These are phyloP conservation scores for Gymnoscopelus microlampas DNA, from an alignment of 2,797 vertebrate species.

Conservation along the genomic window DNA sequence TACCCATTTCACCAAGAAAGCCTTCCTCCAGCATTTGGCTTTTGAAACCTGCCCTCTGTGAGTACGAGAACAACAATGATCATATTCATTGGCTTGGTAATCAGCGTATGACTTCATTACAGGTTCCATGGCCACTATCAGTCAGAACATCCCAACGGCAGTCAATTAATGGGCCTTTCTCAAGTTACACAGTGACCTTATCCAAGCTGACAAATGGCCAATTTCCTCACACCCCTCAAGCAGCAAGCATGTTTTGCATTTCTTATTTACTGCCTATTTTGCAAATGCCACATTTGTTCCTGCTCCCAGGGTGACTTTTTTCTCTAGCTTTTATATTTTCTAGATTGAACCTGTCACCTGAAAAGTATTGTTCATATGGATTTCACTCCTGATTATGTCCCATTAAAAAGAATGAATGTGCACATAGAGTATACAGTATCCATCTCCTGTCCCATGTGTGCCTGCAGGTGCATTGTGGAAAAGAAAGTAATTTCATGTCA, in stretches of 20 bases:
- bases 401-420: background rate
- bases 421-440: background rate
- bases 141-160: slow-evolving; percentile 43
- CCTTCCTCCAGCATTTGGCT: slow-evolving; percentile 22
- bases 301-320: slow-evolving; percentile 42
- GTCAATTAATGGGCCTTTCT: slow-evolving; percentile 65
- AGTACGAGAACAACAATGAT: slow-evolving; percentile 27
- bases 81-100: slow-evolving; percentile 55
- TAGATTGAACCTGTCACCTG: slow-evolving; percentile 20
- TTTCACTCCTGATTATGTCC: slow-evolving; percentile 12
- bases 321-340: slow-evolving; percentile 14
- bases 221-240: slow-evolving; percentile 65
- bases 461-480: no score
- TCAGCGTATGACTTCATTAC: slow-evolving; percentile 44
- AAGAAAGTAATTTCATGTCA: no score
- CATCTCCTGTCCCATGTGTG: background rate
- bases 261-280: slow-evolving; percentile 70
- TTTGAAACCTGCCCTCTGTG: slow-evolving; percentile 36
- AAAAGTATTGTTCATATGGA: slow-evolving; percentile 19
- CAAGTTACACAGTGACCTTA: slow-evolving; percentile 75
- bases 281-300: slow-evolving; percentile 78
- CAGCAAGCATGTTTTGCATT: slow-evolving; percentile 54
- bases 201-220: slow-evolving; percentile 75
- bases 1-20: background rate
- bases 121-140: slow-evolving; percentile 35